These are phyloP conservation scores for Melanogrammus aeglefinus DNA, from an alignment of 2,797 vertebrate genomes.

Conservation along the genomic window DNA sequence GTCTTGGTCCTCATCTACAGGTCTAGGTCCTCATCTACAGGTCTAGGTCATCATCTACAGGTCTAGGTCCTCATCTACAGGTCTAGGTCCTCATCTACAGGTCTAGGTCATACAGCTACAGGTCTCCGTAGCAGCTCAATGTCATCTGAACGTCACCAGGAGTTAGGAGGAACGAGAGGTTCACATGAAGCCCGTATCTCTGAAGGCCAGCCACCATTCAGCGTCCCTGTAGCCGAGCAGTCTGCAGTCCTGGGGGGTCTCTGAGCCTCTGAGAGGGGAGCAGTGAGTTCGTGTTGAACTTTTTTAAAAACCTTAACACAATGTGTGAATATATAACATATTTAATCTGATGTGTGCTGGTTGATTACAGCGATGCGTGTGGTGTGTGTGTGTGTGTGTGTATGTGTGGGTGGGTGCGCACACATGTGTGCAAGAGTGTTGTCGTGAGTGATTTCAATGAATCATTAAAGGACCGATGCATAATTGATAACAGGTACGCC, in stretches of 20 bases:
- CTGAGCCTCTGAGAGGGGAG: background rate
- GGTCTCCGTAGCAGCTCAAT: background rate
- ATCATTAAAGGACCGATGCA: conserved; percentile 67
- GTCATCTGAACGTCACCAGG: background rate
- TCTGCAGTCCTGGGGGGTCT: no score
- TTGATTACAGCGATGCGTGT: background rate
- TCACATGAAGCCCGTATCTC: no score
- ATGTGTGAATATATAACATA: no score
- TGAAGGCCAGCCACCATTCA: no score
- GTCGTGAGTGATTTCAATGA: conserved; percentile 68
- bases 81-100: no score
- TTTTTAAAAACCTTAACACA: background rate
- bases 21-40: no score
- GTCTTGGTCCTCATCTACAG: no score
- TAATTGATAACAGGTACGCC: conserved; percentile 67
- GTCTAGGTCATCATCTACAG: no score
- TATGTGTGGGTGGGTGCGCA: background rate
- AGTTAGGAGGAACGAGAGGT: no score
- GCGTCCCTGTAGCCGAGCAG: background rate
- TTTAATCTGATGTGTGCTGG: background rate
- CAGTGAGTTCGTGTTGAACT: background rate
- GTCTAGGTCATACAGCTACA: background rate
- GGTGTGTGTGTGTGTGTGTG: conserved; percentile 5
- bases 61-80: no score
- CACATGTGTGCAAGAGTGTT: background rate